phyloP scores from a whole-genome alignment of 2,797 vertebrate species.

The Bradypodion ventrale region DNA sequence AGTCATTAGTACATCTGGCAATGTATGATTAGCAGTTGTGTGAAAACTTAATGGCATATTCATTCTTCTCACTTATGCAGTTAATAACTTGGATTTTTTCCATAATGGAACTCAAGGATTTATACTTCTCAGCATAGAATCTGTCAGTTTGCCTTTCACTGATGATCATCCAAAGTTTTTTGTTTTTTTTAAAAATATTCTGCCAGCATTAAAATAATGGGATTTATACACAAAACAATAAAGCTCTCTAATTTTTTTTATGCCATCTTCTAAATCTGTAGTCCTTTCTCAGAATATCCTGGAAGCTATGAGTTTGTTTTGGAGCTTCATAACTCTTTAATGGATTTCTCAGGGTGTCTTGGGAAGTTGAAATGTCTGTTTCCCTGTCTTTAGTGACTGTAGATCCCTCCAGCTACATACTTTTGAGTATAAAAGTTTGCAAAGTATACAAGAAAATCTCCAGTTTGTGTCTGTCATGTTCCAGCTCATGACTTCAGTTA shows the following conservation, averaged over 20 bases:
- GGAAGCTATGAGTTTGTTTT: not conserved
- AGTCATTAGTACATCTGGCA: not conserved
- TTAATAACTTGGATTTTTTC: not conserved
- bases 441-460: not conserved
- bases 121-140: not conserved
- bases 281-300: not conserved
- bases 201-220: not conserved
- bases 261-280: not conserved
- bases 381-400: not conserved
- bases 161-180: not conserved
- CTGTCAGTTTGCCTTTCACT: not conserved
- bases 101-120: not conserved
- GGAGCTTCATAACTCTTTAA: not conserved
- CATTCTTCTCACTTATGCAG: not conserved
- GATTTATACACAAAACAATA: not conserved
- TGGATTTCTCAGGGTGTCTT: not conserved
- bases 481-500: constrained; percentile 38
- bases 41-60: not conserved
- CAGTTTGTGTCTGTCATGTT: not conserved
- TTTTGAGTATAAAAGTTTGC: not conserved
- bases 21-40: not conserved
- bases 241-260: not conserved
- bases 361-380: not conserved
- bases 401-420: not conserved
- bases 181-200: too few species aligned